Base-by-base conservation (phyloP, 2,797 vertebrate species). In the Poecilia velifera region DNA sequence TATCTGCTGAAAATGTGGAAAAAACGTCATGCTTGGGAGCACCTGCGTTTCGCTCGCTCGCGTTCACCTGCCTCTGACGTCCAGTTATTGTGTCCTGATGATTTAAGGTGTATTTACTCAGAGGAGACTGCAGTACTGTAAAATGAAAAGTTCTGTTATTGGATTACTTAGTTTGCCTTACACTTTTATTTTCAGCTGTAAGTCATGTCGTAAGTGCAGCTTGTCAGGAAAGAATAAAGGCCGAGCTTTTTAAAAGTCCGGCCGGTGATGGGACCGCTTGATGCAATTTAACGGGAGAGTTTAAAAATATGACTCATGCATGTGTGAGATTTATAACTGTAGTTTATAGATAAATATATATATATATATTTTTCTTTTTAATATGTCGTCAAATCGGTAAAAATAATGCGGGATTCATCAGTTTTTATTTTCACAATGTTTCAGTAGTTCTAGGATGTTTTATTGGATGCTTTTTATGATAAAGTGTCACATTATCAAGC, bases 121-220 rank as follows among this genome's bases (percentile, higher is more conserved):
- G 74, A 84, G 72, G 73, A 74, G 76, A 78, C 70, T 62, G 87
- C 85, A 73, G 82, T 74, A 80, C 79, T 85, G 82, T 90, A 88
- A 90, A 92, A 91, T 71, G 78, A 89, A 87, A 93, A 91, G 86
- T 86, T 93, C 51, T 82, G 82, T 81, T 84, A 88, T 68, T 86
- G 83, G 77, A 84, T 88, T 76, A 83, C 90, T 90, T 88, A 87
- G 86, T 93, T 88, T 88, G 82, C 89, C 83, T 84, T 80, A 31
- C 74, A 86, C 76, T 91, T 92, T 92, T 90, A 91, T 86, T 87
- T 49, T 77, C 72, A 13, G 74, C 78, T 43, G 79, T 91, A 84
- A 89, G 89, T 93, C 89, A 91, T 25, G 70, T 51, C 72, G 75
- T 87, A 89, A 91, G 91, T 86, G 76, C 76, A 76, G 74, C 76